Evolutionary conservation across 2,888 invertebrate species (phyloP).

Genomic region (Leptinotarsa haldemani): DNA sequence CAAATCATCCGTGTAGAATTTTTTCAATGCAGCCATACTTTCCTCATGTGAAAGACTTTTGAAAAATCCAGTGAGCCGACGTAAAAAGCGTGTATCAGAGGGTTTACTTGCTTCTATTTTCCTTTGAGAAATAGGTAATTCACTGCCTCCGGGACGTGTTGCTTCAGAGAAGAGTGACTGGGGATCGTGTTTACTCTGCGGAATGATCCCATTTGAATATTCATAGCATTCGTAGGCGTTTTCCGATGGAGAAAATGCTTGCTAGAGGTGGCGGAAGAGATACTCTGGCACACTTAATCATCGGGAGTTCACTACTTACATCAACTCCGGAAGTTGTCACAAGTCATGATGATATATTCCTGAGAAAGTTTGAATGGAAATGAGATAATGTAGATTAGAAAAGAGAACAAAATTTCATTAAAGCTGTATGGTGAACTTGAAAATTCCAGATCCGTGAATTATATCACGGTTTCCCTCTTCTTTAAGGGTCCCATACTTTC

Average conservation of each 20-base stretch:
- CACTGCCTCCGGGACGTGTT: constrained; percentile 10
- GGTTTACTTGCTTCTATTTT: not conserved
- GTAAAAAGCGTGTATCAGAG: not conserved
- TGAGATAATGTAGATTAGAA: no score
- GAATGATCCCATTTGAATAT: constrained; percentile 12
- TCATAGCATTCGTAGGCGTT: constrained; percentile 6
- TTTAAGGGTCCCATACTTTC: no score
- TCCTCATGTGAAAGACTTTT: not conserved
- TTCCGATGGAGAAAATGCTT: not conserved
- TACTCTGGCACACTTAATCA: not conserved
- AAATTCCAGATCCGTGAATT: no score
- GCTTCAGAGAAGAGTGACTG: not conserved
- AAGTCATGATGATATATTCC: no score
- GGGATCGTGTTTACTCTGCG: constrained; percentile 7
- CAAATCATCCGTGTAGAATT: no score
- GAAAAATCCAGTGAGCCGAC: not conserved
- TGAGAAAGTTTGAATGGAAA: no score
- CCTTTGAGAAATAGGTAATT: constrained; percentile 12
- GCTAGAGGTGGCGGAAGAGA: not conserved
- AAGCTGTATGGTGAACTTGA: no score
- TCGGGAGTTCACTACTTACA: no score
- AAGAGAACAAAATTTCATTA: no score
- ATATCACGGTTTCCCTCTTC: no score
- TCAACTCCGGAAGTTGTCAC: no score
- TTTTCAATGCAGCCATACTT: no score